phyloP scores from a whole-genome alignment of 1,140 invertebrate genomes.

The Octopus bimaculoides region DNA sequence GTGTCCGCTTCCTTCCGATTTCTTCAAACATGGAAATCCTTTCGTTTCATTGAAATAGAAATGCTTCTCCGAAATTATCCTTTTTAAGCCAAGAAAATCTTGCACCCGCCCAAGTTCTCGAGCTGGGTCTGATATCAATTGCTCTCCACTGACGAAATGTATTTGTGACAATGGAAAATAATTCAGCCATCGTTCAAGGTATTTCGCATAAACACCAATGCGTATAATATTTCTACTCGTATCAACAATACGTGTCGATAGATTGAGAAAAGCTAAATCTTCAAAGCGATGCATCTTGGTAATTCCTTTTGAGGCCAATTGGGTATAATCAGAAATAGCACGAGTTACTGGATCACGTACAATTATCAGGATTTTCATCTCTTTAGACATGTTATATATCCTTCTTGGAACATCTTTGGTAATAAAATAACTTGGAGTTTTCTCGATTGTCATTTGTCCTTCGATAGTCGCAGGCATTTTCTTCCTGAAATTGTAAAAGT shows the following conservation, averaged over 20 bases:
- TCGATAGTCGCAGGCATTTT: constrained; percentile 81
- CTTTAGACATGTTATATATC: constrained; percentile 80
- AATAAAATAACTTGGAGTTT: constrained; percentile 89
- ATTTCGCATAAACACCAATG: constrained; percentile 79
- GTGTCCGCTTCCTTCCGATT: constrained; percentile 69
- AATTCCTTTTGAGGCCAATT: constrained; percentile 52
- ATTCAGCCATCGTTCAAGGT: constrained; percentile 77
- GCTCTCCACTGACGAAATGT: constrained; percentile 82
- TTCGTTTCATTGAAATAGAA: constrained; percentile 92
- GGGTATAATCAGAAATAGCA: constrained; percentile 87
- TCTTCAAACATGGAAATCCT: constrained; percentile 86
- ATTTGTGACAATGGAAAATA: constrained; percentile 79
- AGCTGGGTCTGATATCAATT: constrained; percentile 79
- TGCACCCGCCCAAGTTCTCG: constrained; percentile 77
- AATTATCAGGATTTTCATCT: constrained; percentile 79
- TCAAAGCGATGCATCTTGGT: constrained; percentile 70
- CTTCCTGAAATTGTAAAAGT: constrained; percentile 56
- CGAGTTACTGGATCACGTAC: constrained; percentile 86
- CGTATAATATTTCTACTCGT: constrained; percentile 80
- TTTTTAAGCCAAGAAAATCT: constrained; percentile 80
- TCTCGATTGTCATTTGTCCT: constrained; percentile 88
- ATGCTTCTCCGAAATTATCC: constrained; percentile 83
- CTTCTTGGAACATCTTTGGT: constrained; percentile 78
- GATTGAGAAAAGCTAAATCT: constrained; percentile 73
- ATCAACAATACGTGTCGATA: constrained; percentile 65